These are phyloP conservation scores for Spilosoma lubricipeda DNA, from an alignment of 2,888 invertebrate genomes.

Conservation along the genomic window DNA sequence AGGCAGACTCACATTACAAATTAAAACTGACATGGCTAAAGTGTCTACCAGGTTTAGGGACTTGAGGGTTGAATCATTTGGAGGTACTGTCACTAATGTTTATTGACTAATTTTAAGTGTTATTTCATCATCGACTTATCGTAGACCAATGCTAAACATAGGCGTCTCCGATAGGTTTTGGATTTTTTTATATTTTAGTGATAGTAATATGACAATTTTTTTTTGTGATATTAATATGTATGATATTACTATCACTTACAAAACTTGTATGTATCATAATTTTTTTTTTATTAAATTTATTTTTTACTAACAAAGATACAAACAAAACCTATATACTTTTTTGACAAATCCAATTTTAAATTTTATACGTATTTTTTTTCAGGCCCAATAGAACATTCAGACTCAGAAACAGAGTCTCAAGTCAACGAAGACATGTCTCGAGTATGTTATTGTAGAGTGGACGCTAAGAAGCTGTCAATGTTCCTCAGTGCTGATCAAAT, in stretches of 20 bases:
- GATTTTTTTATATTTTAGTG: no score
- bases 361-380: conserved; percentile 19
- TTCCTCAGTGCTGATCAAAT: conserved; percentile 93
- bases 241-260: no score
- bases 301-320: no score
- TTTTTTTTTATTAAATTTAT: no score
- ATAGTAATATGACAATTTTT: no score
- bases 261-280: no score
- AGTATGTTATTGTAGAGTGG: conserved; percentile 87
- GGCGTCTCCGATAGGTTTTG: no score
- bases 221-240: no score
- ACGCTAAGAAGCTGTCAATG: conserved; percentile 92
- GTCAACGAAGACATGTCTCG: conserved; percentile 72
- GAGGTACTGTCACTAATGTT: conserved; percentile 63
- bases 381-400: conserved; percentile 82
- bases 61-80: conserved; percentile 88
- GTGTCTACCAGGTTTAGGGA: conserved; percentile 93
- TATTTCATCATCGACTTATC: no score
- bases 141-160: no score
- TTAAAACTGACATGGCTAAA: conserved; percentile 92
- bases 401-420: conserved; percentile 78
- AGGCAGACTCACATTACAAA: conserved; percentile 90
- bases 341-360: no score
- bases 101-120: not conserved
- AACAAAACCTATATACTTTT: no score